Evolutionary conservation across 2,888 invertebrate species (phyloP).

Genomic region (Acleris laterana): DNA sequence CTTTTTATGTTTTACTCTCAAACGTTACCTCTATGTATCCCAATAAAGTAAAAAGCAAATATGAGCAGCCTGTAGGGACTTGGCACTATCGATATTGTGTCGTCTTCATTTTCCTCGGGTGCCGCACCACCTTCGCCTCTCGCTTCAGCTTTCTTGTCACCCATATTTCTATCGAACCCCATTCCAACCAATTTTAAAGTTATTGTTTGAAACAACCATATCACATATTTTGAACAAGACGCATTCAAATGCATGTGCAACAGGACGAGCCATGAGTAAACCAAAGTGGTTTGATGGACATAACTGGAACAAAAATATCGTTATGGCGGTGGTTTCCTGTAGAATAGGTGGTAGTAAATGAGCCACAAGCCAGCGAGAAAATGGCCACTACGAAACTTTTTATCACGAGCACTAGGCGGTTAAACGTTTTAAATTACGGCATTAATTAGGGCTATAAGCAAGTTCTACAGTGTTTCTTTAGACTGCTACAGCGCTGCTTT

Average conservation of each 20-base stretch:
- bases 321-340: background rate
- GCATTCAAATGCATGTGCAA: conserved; percentile 89
- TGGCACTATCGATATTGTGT: conserved; percentile 61
- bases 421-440: no score
- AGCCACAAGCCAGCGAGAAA: no score
- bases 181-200: conserved; percentile 93
- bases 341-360: no score
- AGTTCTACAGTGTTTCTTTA: no score
- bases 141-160: conserved; percentile 45
- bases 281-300: conserved; percentile 87
- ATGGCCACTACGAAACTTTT: no score
- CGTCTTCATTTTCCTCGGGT: conserved; percentile 47
- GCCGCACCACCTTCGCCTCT: conserved; percentile 48
- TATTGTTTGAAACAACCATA: conserved; percentile 92
- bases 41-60: conserved; percentile 92
- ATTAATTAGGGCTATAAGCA: no score
- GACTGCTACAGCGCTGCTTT: no score
- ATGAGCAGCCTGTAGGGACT: conserved; percentile 87
- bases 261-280: conserved; percentile 91
- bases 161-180: conserved; percentile 88
- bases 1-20: background rate
- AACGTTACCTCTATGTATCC: conserved; percentile 90
- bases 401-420: no score
- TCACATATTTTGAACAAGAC: conserved; percentile 86
- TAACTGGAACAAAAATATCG: conserved; percentile 81